Conservation (phyloP, 2,113 vertebrate genomes). For the Cyanoderma ruficeps region DNA sequence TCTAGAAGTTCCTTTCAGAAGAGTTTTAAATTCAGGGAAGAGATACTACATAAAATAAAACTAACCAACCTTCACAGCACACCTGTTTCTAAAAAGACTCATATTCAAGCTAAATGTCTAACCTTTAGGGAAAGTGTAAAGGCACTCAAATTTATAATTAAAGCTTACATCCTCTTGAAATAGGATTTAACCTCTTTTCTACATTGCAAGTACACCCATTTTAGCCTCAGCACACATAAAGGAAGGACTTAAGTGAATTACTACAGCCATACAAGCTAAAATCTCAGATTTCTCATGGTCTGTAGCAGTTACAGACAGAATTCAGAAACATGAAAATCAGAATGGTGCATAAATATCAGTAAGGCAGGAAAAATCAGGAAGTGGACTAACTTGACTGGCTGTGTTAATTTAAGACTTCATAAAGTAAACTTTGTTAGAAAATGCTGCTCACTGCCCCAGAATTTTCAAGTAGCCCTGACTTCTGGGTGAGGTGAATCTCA, state of each 20-base stretch:
- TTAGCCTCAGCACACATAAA: background rate
- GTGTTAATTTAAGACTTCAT: background rate
- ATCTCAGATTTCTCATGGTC: background rate
- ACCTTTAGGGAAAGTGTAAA: background rate
- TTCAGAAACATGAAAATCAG: background rate
- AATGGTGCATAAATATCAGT: background rate
- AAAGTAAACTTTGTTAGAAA: background rate
- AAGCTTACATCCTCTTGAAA: background rate
- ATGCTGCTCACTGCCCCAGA: background rate
- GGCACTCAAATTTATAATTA: background rate
- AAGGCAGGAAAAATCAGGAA: background rate
- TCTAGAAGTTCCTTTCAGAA: background rate
- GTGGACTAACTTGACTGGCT: background rate
- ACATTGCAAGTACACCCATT: background rate
- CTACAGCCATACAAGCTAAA: background rate
- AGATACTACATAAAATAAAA: background rate
- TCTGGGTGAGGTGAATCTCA: background rate
- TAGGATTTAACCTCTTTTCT: background rate
- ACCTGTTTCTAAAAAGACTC: background rate
- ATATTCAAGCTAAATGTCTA: background rate
- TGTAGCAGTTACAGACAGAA: background rate
- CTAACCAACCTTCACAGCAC: background rate
- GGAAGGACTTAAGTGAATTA: background rate
- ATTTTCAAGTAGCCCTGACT: background rate
- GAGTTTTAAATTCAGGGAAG: background rate